Conservation (phyloP, 2,888 invertebrate species). For the Drosophila prostipennis region DNA sequence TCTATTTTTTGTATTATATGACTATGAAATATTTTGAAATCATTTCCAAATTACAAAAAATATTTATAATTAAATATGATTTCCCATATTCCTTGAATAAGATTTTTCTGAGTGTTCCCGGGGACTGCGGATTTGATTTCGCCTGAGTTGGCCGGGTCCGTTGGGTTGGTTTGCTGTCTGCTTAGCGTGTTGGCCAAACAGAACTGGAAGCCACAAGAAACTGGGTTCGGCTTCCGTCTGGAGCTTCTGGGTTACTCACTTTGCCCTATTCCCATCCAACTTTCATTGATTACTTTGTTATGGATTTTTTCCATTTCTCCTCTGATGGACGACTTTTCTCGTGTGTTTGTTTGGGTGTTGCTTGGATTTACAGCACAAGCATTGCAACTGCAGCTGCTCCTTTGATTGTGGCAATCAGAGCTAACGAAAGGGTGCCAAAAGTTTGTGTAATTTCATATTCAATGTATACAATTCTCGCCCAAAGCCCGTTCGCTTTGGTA, state of each 20-base stretch:
- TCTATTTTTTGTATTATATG: too few relatives aligned
- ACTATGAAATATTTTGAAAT: too few relatives aligned
- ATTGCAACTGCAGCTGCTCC: slow-evolving; percentile 20
- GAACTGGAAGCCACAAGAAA: slow-evolving; percentile 75
- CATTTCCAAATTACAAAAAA: not conserved
- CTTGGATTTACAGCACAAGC: slow-evolving; percentile 34
- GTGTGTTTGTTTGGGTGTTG: slow-evolving; percentile 1
- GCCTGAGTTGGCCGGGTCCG: slow-evolving; percentile 20
- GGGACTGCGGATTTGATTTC: slow-evolving; percentile 24
- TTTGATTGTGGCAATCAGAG: slow-evolving; percentile 70
- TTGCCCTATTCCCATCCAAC: slow-evolving; percentile 30
- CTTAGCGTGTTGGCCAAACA: slow-evolving; percentile 72
- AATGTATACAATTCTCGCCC: slow-evolving; percentile 37
- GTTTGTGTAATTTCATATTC: slow-evolving; percentile 55
- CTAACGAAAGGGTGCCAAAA: slow-evolving; percentile 48
- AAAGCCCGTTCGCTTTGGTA: not conserved
- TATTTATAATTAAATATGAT: not conserved
- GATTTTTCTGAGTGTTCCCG: slow-evolving; percentile 1
- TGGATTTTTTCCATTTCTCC: slow-evolving; percentile 72
- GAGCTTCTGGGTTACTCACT: slow-evolving; percentile 28
- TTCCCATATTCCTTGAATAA: not conserved
- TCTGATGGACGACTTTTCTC: not conserved
- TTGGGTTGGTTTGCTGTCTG: slow-evolving; percentile 36
- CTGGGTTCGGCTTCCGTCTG: slow-evolving; percentile 49
- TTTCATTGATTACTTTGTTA: slow-evolving; percentile 79